These are phyloP conservation scores for Drosophila dunni DNA, from an alignment of 1,140 invertebrate genomes.

Conservation along the genomic window DNA sequence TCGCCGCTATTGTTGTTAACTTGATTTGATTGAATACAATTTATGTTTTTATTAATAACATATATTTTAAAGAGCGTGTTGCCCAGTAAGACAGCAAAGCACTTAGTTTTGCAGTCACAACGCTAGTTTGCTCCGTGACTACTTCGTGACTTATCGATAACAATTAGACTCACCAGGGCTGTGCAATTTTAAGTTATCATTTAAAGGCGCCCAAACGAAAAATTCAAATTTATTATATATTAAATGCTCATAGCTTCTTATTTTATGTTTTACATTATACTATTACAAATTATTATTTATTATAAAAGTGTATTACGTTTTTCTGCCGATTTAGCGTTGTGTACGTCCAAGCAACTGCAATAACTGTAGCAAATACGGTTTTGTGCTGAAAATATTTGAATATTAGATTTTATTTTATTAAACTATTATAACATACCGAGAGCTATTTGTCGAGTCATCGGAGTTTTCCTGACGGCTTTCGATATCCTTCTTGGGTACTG, in stretches of 20 bases:
- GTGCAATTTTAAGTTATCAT: not conserved
- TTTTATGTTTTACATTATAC: not conserved
- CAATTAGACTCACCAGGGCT: not conserved
- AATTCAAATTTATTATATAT: not conserved
- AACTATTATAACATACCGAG: constrained; percentile 39
- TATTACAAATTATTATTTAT: not conserved
- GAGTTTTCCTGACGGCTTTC: constrained; percentile 58
- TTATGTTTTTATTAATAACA: too few species aligned
- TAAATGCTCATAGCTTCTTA: not conserved
- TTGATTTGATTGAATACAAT: too few species aligned
- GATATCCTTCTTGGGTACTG: constrained; percentile 53
- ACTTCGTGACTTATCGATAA: not conserved
- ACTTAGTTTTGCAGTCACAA: too few species aligned
- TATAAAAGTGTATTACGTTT: not conserved
- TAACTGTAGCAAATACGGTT: constrained; percentile 58
- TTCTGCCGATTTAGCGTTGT: constrained; percentile 13
- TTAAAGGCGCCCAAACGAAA: not conserved
- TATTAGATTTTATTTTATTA: not conserved
- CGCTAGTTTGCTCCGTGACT: too few species aligned
- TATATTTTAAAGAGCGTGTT: too few species aligned
- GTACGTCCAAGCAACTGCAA: constrained; percentile 61
- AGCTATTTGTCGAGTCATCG: constrained; percentile 23
- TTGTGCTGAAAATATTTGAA: constrained; percentile 34
- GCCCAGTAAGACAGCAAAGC: too few species aligned
- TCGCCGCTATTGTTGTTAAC: too few species aligned